Conservation (phyloP, 2,888 invertebrate species). For the Alloscopus bannaensis region DNA sequence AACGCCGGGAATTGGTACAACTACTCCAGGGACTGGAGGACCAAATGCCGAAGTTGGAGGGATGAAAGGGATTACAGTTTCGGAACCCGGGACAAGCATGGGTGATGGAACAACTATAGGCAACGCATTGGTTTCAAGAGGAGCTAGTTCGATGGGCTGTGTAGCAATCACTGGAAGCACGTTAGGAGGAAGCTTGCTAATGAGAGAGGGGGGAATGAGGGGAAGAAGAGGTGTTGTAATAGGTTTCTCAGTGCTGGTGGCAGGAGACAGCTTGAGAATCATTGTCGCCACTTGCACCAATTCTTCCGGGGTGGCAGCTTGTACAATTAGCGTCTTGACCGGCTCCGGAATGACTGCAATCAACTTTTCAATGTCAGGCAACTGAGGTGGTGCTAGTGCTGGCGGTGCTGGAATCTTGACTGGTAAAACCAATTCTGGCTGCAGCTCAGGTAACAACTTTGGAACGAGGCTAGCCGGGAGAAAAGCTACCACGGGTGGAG, state of each 20-base stretch:
- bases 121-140: not conserved
- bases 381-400: not conserved
- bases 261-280: not conserved
- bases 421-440: not conserved
- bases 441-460: not conserved
- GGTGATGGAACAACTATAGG: not conserved
- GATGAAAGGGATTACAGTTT: not conserved
- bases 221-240: not conserved
- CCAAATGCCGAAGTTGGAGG: not conserved
- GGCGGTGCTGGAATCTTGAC: not conserved
- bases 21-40: not conserved
- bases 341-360: conserved; percentile 1
- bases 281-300: not conserved
- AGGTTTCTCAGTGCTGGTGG: not conserved
- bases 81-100: not conserved
- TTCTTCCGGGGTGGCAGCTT: not conserved
- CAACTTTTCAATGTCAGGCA: not conserved
- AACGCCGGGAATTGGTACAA: not conserved
- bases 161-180: conserved; percentile 1
- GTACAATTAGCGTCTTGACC: not conserved
- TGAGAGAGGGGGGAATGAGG: not conserved
- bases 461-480: not conserved
- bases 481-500: not conserved
- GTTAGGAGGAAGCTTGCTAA: conserved; percentile 13
- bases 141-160: not conserved